Evolutionary conservation across 2,113 vertebrate species (phyloP), one percentile per base, ranked within the genome.

Genomic region (Syngnathoides biaculeatus): DNA sequence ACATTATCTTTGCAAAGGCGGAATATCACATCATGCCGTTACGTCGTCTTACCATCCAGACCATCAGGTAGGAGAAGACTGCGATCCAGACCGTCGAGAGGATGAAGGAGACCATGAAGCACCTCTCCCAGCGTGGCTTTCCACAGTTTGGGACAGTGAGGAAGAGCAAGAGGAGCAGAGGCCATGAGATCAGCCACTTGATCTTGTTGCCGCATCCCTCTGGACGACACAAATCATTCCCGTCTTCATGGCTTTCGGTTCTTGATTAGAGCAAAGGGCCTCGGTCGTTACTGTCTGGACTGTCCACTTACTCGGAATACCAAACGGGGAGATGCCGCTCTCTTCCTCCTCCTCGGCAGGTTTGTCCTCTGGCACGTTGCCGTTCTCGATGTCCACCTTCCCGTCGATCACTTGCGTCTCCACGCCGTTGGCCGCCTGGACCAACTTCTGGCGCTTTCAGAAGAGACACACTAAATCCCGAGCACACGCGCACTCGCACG

Each of bases 21-120:
- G n/a, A n/a, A n/a, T n/a, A n/a, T n/a, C n/a, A n/a, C n/a, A n/a
- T n/a, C n/a, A n/a, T n/a, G n/a, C n/a, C n/a, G n/a, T n/a, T n/a
- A n/a, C n/a, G n/a, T n/a, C n/a, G n/a, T n/a, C n/a, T 90, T 87
- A 99, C 97, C 96, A 99, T 94, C 97, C 97, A 99, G 83, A 99
- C 97, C 97, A 99, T 99, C n/a, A 99, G 72, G 83, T 99, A 99
- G 78, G 97, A 99, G 87, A 98, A 99, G 85, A 98, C 67, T 0
- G 97, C 97, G 10, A 99, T 99, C 97, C 97, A 99, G 67, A 99
- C 42, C 0, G 97, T 99, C 62, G 97, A 95, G 0, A 95, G 90
- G 67, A 98, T 0, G 52, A 99, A 99, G 7, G 96, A 97, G 24
- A 94, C 0, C 97, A 99, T 98, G 88, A 99, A 98, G 84, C 55